Base-by-base conservation (phyloP, 2,113 vertebrate species). In the Rhinichthys klamathensis region DNA sequence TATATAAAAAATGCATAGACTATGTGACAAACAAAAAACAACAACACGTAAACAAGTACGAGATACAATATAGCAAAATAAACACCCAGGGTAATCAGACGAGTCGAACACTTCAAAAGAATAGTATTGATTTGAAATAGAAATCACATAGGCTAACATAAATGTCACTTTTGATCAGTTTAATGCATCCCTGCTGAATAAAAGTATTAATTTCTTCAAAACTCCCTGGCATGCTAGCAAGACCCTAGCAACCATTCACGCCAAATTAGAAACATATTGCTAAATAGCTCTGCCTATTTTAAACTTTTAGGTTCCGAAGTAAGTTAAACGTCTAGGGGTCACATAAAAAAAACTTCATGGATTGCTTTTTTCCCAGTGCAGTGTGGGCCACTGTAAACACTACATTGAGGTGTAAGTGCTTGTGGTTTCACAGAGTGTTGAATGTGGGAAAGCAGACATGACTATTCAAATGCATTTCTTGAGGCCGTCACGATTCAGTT, bases 361-460 rank as follows among this genome's bases (percentile, higher is more conserved):
- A 23, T 73, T 73, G 35, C 38, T 72, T 44, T 6, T 61, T 12
- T 1, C n/a, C 60, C 60, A 27, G 25, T 63, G 35, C 35, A 46
- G 41, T 2, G 6, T 27, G 12, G 11, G 10, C 25, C 25, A 27
- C 60, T 63, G 9, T 61, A 63, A 41, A 72, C 35, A 35, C 35
- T 41, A 21, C 69, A 16, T 16, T 46, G 23, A 74, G n/a, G 70
- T 51, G 51, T 49, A 75, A 51, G 25, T 30, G 9, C 25, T 32
- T 76, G 61, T 32, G 41, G 23, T 80, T 61, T 63, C 23, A 15
- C 35, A 58, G n/a, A 74, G 30, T 25, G 35, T 44, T 44, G 23
- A 23, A 32, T 85, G 60, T 78, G 74, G 30, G 38, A 32, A 63
- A 46, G 77, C 77, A 35, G 77, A 85, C n/a, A 73, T 70, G 67